Conservation (phyloP, 2,113 vertebrate genomes). For the Percina caprodes region DNA sequence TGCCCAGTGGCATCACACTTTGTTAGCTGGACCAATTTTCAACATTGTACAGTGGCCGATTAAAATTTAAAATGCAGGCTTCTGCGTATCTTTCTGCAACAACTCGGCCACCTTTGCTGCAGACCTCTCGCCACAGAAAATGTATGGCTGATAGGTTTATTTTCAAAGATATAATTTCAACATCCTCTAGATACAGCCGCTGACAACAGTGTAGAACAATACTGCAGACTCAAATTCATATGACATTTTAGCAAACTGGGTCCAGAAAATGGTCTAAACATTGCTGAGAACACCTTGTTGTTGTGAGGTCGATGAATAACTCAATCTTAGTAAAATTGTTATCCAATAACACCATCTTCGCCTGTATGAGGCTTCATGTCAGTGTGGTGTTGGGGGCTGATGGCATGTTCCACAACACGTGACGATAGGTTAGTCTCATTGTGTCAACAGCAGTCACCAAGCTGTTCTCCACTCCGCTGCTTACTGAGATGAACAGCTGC, state of each 20-base stretch:
- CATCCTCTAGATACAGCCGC: neutral
- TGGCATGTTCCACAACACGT: conserved; percentile 13
- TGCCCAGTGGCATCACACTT: no score
- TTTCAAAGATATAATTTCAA: neutral
- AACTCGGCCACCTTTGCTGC: neutral
- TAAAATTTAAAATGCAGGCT: neutral
- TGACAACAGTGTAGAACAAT: no score
- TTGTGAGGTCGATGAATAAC: neutral
- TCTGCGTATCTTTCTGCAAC: neutral
- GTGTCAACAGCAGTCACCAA: conserved; percentile 21
- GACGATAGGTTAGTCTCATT: conserved; percentile 35
- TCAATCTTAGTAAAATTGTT: neutral
- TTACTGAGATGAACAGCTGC: conserved; percentile 21
- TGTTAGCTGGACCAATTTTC: no score
- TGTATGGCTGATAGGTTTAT: neutral
- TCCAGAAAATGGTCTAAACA: neutral
- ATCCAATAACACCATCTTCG: neutral
- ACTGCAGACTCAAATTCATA: neutral
- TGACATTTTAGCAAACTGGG: neutral
- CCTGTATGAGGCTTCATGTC: conserved; percentile 4
- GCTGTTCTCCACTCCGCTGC: neutral
- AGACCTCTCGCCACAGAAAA: neutral
- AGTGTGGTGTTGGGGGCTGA: neutral
- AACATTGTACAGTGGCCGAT: no score
- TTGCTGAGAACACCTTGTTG: neutral